Percentiles rank a stretch among this genome's conserved stretches.
Conservation (phyloP, 2,888 invertebrate genomes). For the Tricholauxania praeusta region DNA sequence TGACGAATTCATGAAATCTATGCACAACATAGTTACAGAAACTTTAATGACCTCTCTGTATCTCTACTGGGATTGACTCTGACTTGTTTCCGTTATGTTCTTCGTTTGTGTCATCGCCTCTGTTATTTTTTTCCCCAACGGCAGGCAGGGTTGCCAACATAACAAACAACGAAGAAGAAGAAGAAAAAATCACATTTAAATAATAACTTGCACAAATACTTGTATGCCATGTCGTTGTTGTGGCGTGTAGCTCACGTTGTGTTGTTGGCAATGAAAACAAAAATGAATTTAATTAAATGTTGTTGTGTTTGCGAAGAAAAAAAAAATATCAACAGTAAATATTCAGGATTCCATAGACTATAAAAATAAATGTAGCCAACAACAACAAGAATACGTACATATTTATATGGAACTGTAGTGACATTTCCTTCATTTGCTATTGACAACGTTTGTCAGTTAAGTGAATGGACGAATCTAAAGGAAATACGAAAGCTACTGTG, state of each 20-base stretch:
- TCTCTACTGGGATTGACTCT: too few species aligned
- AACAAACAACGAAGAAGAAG: not conserved
- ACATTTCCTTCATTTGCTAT: too few species aligned
- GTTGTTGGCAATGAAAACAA: constrained; percentile 19
- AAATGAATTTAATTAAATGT: constrained; percentile 34
- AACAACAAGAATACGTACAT: not conserved
- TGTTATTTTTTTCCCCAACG: too few species aligned
- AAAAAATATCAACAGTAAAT: not conserved
- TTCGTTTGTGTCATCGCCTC: not conserved
- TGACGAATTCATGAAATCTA: too few species aligned
- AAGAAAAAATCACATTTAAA: not conserved
- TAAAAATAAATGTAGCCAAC: constrained; percentile 9
- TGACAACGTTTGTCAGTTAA: too few species aligned
- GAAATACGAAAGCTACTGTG: too few species aligned
- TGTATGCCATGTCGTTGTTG: not conserved
- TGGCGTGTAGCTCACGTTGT: not conserved
- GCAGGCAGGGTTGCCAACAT: constrained; percentile 9
- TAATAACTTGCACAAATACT: not conserved
- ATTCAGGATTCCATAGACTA: not conserved
- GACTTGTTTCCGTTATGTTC: too few species aligned
- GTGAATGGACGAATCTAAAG: too few species aligned
- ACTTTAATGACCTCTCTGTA: too few species aligned
- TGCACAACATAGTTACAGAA: too few species aligned
- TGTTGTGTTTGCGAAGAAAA: not conserved
- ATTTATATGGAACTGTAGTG: too few species aligned